Percentiles rank a stretch among this genome's conserved stretches.
Conservation (phyloP, 2,113 vertebrate species). For the Dipodomys spectabilis region DNA sequence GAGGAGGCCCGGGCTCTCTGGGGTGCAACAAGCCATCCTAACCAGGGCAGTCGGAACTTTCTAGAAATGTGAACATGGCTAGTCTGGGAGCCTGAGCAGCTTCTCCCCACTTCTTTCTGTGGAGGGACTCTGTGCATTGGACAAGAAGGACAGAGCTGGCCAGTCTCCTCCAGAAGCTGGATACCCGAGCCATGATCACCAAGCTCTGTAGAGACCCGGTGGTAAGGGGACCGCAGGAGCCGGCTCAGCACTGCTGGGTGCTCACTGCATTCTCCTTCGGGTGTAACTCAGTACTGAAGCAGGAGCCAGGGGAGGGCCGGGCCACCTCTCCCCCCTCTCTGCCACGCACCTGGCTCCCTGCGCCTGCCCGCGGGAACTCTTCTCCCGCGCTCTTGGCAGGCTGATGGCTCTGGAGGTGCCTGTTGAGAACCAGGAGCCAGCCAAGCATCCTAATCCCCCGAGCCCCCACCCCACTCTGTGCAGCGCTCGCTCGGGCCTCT, state of each 20-base stretch:
- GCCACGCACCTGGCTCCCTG: neutral
- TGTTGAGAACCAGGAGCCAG: conserved; percentile 87
- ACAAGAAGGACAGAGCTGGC: neutral
- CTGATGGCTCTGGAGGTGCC: conserved; percentile 85
- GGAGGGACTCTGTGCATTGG: fast-evolving
- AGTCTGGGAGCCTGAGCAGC: neutral
- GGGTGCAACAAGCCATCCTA: too few relatives aligned
- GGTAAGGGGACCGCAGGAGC: neutral
- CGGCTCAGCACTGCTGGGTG: neutral
- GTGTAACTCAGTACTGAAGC: neutral
- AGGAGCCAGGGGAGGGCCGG: neutral
- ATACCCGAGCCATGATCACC: fast-evolving
- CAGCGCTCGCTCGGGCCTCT: conserved; percentile 87
- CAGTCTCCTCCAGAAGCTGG: neutral
- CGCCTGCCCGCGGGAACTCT: conserved; percentile 72
- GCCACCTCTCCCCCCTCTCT: neutral
- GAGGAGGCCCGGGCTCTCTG: fast-evolving
- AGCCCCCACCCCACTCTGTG: conserved; percentile 88
- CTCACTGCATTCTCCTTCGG: fast-evolving
- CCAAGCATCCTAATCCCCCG: conserved; percentile 92
- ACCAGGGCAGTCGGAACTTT: neutral
- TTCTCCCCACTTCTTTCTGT: too few relatives aligned
- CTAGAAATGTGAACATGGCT: neutral
- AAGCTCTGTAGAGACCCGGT: neutral
- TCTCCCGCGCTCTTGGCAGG: conserved; percentile 80